Base-by-base conservation (phyloP, 2,888 invertebrate species). In the Idaea dimidiata region DNA sequence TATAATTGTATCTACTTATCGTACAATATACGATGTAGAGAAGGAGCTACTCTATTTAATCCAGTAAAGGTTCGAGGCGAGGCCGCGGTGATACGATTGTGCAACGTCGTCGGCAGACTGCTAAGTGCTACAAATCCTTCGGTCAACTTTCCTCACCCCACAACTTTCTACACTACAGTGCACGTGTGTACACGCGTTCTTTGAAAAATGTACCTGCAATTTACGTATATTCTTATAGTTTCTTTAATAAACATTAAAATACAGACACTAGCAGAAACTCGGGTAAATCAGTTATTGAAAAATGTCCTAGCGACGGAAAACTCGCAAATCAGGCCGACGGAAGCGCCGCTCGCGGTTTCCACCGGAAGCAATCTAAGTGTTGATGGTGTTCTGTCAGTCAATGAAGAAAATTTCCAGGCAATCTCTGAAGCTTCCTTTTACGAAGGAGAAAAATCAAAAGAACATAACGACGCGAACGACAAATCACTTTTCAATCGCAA, bases 71-170 rank as follows among this genome's bases (percentile, higher is more conserved):
- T 72, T 76, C 72, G 72, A 64, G 61, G 65, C 70, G 78, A 78
- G 76, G 83, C 75, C 80, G 74, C 76, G 81, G 80, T 86, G 86
- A 87, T 87, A 88, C 86, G 82, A 85, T 85, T 88, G 85, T 86
- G 79, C 81, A 81, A 85, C 83, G 81, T 81, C 77, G 84, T 72
- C 80, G 84, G 86, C 91, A 91, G 91, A 91, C 91, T 82, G 75
- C 83, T 85, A 92, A 91, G 91, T 91, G 91, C 91, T 85, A 89
- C 87, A 91, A 91, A 91, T 91, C 91, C 91, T 79, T 83, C 79
- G 79, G 78, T 73, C 83, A 82, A 78, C 78, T 82, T 76, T 80
- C 81, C 77, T 66, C 77, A 73, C 77, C 78, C 82, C 83, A 83
- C 83, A 84, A 69, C 75, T 59, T 66, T 64, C 61, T 72, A 64